Percentiles rank a stretch among this genome's conserved stretches.
phyloP scores from a whole-genome alignment of 92 coral and sea anemone species.

The Muricea muricata region DNA sequence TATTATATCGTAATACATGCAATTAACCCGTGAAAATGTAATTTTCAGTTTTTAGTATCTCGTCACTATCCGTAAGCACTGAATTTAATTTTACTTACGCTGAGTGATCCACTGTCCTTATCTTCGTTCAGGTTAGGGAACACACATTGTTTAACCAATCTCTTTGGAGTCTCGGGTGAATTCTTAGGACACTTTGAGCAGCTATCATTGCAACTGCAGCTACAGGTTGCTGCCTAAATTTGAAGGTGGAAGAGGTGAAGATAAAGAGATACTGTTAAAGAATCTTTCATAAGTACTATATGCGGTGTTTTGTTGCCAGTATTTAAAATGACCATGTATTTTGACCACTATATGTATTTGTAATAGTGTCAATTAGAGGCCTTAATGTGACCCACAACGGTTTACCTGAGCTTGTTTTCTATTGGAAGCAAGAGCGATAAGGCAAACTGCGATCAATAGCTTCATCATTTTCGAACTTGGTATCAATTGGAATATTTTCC shows the following conservation, averaged over 20 bases:
- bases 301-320: too few species aligned
- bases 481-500: too few species aligned
- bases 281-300: neutral
- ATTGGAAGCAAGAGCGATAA: neutral
- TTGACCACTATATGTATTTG: too few species aligned
- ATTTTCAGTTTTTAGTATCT: too few species aligned
- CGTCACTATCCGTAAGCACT: neutral
- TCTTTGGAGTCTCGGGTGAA: neutral
- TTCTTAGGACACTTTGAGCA: neutral
- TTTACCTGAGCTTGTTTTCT: neutral
- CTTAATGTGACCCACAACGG: too few species aligned
- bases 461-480: neutral
- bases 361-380: too few species aligned
- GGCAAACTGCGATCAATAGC: neutral
- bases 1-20: too few species aligned
- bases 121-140: neutral
- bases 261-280: neutral
- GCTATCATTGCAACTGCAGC: neutral
- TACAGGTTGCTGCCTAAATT: neutral
- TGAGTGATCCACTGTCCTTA: neutral
- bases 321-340: too few species aligned
- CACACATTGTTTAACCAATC: neutral
- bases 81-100: neutral
- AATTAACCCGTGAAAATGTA: too few species aligned
- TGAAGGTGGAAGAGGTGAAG: too few species aligned